Base-by-base conservation (phyloP, 2,888 invertebrate genomes). In the Drosophila kanekoi region DNA sequence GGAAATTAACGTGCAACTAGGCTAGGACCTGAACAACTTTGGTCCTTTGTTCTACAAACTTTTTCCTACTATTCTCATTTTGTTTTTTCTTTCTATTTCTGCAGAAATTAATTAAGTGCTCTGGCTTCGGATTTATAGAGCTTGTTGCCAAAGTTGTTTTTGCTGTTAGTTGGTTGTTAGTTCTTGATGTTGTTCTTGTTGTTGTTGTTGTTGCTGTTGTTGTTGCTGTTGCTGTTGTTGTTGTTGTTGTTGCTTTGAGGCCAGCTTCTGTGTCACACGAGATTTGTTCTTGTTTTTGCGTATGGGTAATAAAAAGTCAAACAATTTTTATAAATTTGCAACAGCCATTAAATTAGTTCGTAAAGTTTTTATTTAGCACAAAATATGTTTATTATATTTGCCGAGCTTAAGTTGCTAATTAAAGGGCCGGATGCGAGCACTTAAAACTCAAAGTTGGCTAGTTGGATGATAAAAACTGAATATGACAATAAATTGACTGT, bases 31-130 rank as follows among this genome's bases (percentile, higher is more conserved):
- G 66, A 59, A 38, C 64, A 65, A 70, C 77, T 62, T 73, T 72
- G 62, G 84, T 84, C 82, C 84, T 87, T 87, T 83, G 83, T 83
- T 87, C 87, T 87, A n/a, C 79, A 87, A 84, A 83, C 72, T 87
- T 87, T 69, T 73, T 41, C 58, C 33, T 38, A 47, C 38, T 53
- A 45, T 70, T 41, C 3, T 18, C 3, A 3, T 18, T 18, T 18
- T 18, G 18, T 18, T 18, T 18, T 45, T 62, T 59, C 64, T 57
- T 66, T 28, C 8, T 28, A 28, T 28, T 28, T 28, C 28, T 81
- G 56, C 67, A 64, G 76, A 87, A 84, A 87, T 84, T 84, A 87
- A 87, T 84, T 87, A 87, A 85, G 85, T 87, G 82, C 72, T 77
- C 56, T 64, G 72, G 47, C 70, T 77, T 40, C 48, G 76, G 85